Conservation (phyloP, 2,888 invertebrate genomes). For the Orthosia gothica region DNA sequence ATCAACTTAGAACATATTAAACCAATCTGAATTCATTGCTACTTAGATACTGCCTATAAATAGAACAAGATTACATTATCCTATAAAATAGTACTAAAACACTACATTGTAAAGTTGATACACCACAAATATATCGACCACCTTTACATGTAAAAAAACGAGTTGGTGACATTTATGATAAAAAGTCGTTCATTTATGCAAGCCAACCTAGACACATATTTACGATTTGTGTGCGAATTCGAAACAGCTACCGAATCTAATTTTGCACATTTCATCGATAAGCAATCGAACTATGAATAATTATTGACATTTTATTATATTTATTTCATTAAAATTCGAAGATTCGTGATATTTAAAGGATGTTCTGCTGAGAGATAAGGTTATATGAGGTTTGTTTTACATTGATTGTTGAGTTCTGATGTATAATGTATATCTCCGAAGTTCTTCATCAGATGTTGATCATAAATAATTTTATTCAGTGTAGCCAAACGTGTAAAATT, state of each 20-base stretch:
- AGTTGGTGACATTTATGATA: slow-evolving; percentile 44
- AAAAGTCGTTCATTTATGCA: slow-evolving; percentile 18
- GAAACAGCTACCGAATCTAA: slow-evolving; percentile 45
- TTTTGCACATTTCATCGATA: slow-evolving; percentile 44
- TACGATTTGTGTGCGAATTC: slow-evolving; percentile 34
- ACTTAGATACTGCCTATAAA: background rate
- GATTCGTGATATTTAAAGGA: slow-evolving; percentile 13
- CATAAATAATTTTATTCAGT: no score
- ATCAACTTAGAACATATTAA: no score
- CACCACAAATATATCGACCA: background rate
- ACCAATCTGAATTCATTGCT: background rate
- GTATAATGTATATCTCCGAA: no score
- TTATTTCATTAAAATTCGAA: background rate
- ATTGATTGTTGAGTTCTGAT: no score
- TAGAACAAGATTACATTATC: background rate
- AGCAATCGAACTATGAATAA: slow-evolving; percentile 49
- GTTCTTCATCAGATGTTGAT: no score
- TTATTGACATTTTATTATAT: slow-evolving; percentile 31
- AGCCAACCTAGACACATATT: slow-evolving; percentile 39
- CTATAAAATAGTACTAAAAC: background rate
- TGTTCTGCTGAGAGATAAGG: background rate
- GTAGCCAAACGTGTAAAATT: no score
- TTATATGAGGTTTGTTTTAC: background rate
- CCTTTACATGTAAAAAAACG: slow-evolving; percentile 5
- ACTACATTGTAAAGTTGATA: background rate